Percentiles rank a stretch among this genome's conserved stretches.
Conservation (phyloP, 2,113 vertebrate genomes). For the Nothocercus julius region DNA sequence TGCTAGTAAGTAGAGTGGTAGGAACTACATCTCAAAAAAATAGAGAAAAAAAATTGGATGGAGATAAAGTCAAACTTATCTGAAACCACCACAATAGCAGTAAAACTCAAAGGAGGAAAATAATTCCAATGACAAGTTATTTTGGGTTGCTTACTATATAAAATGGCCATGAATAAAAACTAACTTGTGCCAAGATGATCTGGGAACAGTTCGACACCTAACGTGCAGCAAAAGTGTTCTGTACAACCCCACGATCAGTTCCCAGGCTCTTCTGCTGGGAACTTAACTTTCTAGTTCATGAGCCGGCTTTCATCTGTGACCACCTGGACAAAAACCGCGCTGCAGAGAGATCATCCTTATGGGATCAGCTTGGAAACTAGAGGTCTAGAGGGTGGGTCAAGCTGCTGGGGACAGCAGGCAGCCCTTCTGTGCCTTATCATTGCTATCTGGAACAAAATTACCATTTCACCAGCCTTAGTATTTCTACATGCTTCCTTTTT, state of each 20-base stretch:
- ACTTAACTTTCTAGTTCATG: background rate
- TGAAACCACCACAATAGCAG: background rate
- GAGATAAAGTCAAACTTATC: background rate
- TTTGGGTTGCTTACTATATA: background rate
- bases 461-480: background rate
- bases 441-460: background rate
- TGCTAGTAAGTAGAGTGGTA: background rate
- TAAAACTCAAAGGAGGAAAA: background rate
- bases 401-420: background rate
- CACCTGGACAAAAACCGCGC: background rate
- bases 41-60: background rate
- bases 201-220: background rate
- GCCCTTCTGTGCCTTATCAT: background rate
- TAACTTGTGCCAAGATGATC: background rate
- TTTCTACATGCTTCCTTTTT: background rate
- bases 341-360: background rate
- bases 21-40: background rate
- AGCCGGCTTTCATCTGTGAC: background rate
- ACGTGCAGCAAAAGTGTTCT: background rate
- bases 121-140: background rate
- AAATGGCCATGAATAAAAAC: background rate
- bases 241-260: background rate
- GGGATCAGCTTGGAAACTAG: background rate
- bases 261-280: background rate
- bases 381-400: constrained; percentile 3